Evolutionary conservation across 2,888 invertebrate genomes (phyloP).

Genomic region (Uloborus plumipes): DNA sequence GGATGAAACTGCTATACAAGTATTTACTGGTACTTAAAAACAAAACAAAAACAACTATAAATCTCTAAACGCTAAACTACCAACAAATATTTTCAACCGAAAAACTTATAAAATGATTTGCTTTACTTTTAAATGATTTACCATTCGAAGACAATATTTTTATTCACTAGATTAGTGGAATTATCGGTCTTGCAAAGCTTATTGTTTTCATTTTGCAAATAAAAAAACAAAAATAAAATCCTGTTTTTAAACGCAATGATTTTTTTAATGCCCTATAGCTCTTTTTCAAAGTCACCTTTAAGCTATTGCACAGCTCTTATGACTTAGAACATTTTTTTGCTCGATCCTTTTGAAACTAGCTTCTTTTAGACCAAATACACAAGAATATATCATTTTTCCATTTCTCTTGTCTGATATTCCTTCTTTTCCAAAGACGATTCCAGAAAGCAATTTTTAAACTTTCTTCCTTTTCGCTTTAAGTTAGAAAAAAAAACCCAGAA

Average conservation of each 20-base stretch:
- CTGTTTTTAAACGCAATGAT: background rate
- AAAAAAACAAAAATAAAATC: no score
- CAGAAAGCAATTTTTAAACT: slow-evolving; percentile 52
- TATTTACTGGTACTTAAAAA: no score
- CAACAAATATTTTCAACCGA: no score
- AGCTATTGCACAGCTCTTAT: background rate
- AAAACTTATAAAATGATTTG: no score
- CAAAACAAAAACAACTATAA: no score
- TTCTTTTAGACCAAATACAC: slow-evolving; percentile 48
- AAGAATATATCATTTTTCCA: slow-evolving; percentile 58
- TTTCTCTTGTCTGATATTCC: slow-evolving; percentile 31
- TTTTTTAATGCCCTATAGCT: background rate
- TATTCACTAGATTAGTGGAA: no score
- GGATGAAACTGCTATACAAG: no score
- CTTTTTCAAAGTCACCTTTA: background rate
- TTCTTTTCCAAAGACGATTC: slow-evolving; percentile 22
- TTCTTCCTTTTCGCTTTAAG: slow-evolving; percentile 50
- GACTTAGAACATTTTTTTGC: background rate
- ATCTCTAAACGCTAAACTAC: no score
- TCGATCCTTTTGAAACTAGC: slow-evolving; percentile 6
- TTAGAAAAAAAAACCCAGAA: slow-evolving; percentile 42
- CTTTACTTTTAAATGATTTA: no score
- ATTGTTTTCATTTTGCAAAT: no score
- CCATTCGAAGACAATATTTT: no score
- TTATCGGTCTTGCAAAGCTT: no score